phyloP scores from a whole-genome alignment of 2,797 vertebrate genomes.

The Emys orbicularis region DNA sequence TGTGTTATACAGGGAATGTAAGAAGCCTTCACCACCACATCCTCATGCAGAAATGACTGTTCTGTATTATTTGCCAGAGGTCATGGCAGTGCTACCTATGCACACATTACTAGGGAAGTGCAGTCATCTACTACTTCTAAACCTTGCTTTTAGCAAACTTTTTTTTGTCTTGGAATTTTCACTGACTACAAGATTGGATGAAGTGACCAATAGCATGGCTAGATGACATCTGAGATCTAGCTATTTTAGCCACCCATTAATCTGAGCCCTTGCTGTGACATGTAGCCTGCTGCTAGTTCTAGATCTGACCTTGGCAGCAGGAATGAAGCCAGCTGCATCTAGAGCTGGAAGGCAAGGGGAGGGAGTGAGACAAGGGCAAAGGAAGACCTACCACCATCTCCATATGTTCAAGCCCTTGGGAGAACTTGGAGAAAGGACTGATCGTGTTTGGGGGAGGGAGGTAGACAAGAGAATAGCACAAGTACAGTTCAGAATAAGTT shows the following conservation, averaged over 20 bases:
- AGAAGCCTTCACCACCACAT: neutral
- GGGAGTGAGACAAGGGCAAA: neutral
- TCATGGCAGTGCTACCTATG: neutral
- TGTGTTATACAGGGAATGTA: neutral
- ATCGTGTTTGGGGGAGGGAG: neutral
- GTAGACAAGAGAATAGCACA: neutral
- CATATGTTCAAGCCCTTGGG: neutral
- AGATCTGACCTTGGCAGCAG: neutral
- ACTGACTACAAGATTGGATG: neutral
- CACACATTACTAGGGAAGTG: neutral
- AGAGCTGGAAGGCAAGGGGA: neutral
- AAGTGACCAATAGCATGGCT: neutral
- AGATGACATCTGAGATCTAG: fast-evolving
- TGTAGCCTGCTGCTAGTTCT: neutral
- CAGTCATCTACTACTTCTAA: neutral
- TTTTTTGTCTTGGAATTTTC: neutral
- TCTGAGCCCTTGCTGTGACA: slow-evolving; percentile 4
- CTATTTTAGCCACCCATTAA: neutral
- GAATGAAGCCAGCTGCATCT: neutral
- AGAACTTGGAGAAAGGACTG: neutral
- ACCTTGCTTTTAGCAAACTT: neutral
- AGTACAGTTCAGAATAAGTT: neutral
- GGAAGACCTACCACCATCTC: neutral
- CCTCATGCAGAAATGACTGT: neutral
- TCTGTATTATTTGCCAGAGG: neutral